Conservation (phyloP, 2,888 invertebrate species). For the Mesorhabditis sp. region DNA sequence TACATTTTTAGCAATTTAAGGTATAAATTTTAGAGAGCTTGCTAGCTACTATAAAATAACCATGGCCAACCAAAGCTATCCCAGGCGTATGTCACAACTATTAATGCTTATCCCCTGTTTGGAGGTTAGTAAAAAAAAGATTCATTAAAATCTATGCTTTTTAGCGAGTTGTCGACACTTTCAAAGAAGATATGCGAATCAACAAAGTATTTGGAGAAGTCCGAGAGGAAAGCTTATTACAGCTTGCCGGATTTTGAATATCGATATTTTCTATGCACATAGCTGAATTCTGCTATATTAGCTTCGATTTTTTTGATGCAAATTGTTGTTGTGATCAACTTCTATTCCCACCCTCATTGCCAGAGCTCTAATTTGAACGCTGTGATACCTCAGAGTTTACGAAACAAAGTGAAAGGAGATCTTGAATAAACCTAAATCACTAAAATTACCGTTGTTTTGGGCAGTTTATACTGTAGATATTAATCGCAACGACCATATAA, state of each 20-base stretch:
- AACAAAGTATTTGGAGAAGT: constrained; percentile 1
- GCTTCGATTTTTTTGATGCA: no score
- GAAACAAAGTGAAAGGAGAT: no score
- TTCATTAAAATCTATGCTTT: background rate
- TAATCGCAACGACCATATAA: no score
- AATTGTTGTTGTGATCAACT: no score
- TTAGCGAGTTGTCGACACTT: background rate
- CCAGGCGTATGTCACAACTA: background rate
- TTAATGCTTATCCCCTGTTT: background rate
- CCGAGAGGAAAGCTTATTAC: background rate
- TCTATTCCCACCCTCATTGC: no score
- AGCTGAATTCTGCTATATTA: constrained; percentile 1
- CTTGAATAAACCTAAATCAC: no score
- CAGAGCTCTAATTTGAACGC: no score
- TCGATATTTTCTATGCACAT: no score
- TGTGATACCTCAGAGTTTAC: no score
- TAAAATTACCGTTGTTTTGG: no score
- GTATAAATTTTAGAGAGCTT: constrained; percentile 3
- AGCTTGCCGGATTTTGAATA: background rate
- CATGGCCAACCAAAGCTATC: background rate
- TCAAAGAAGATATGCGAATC: constrained; percentile 6
- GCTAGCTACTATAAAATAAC: background rate
- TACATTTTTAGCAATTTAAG: background rate
- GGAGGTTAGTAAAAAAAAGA: background rate
- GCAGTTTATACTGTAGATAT: no score